A percentile compares a stretch with the other conserved stretches of the same genome.
Conservation (phyloP, 2,113 vertebrate genomes). For the Canis aureus region DNA sequence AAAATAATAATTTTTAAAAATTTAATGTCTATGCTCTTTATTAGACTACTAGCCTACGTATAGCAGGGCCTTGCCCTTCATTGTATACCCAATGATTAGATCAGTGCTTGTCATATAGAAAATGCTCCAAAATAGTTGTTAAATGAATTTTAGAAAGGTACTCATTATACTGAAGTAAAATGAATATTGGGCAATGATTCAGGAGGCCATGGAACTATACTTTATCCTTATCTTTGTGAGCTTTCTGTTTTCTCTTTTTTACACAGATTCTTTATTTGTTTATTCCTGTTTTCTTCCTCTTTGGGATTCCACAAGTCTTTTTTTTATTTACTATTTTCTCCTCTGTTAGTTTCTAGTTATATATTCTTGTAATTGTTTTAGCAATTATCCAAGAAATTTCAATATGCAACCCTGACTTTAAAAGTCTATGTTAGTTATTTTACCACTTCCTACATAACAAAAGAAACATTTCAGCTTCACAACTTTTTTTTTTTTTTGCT, state of each 20-base stretch:
- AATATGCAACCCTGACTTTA: neutral
- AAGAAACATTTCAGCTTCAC: neutral
- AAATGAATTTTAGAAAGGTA: neutral
- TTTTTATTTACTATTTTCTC: slow-evolving; percentile 4
- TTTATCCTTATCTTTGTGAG: neutral
- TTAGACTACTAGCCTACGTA: neutral
- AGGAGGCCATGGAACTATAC: neutral
- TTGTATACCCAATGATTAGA: neutral
- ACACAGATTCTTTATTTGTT: neutral
- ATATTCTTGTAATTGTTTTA: neutral
- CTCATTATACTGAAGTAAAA: neutral
- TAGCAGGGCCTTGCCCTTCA: neutral
- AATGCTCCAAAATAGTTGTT: neutral
- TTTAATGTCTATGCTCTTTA: neutral
- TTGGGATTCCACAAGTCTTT: neutral
- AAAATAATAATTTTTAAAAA: neutral
- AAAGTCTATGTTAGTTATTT: neutral
- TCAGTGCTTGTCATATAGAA: neutral
- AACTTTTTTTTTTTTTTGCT: neutral
- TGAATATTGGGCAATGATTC: neutral
- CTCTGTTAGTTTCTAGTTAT: neutral
- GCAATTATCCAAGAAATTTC: neutral
- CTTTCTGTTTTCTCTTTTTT: neutral
- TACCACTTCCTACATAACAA: neutral
- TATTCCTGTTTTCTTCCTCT: neutral